Evolutionary conservation across 2,113 vertebrate species (phyloP).

Genomic region (Mustelus asterias): DNA sequence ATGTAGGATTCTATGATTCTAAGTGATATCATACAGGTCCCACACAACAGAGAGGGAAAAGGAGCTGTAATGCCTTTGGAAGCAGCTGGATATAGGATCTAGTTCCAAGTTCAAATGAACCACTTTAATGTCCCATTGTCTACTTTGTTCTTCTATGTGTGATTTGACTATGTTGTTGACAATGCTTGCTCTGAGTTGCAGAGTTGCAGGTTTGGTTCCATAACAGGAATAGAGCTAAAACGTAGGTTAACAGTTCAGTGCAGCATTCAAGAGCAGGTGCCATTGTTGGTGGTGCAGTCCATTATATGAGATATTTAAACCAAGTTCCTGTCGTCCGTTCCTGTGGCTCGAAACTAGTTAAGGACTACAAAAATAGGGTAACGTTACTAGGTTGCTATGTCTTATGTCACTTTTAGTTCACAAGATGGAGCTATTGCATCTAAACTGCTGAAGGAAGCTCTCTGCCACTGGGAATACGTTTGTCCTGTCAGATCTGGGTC

Average conservation of each 20-base stretch:
- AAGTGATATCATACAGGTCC: not conserved
- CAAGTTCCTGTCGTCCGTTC: not conserved
- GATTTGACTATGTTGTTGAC: not conserved
- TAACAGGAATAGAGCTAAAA: not conserved
- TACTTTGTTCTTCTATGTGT: not conserved
- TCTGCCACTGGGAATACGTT: not conserved
- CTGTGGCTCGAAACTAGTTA: not conserved
- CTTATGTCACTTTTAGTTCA: not conserved
- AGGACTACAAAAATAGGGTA: not conserved
- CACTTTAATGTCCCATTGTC: not conserved
- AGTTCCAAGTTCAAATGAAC: not conserved
- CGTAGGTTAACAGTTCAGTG: not conserved
- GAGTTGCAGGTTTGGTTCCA: not conserved
- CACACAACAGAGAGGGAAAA: not conserved
- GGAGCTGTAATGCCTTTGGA: not conserved
- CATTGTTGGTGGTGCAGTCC: not conserved
- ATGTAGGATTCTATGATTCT: no score
- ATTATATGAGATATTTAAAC: not conserved
- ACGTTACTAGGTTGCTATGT: not conserved
- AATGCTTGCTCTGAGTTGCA: not conserved
- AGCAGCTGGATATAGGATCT: not conserved
- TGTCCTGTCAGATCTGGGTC: not conserved
- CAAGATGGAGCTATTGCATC: slow-evolving; percentile 10
- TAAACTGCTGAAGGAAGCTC: not conserved
- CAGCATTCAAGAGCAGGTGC: not conserved